Percentiles rank a stretch among this genome's conserved stretches.
Conservation (phyloP, 2,113 vertebrate genomes). For the Artemisiospiza belli region DNA sequence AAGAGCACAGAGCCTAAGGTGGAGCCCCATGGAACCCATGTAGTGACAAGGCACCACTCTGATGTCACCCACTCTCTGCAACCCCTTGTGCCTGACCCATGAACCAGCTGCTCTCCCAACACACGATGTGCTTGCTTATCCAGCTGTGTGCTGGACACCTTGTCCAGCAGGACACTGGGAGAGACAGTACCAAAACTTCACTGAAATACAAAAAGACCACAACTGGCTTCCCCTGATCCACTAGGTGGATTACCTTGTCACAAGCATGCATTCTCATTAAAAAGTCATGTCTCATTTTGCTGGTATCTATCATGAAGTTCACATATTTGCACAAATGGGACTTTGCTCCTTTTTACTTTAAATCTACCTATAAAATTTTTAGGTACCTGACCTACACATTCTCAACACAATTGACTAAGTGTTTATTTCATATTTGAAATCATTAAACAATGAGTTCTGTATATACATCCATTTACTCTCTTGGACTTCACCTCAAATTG, state of each 20-base stretch:
- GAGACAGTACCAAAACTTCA: not conserved
- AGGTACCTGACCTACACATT: not conserved
- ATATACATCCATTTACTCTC: not conserved
- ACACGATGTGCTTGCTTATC: not conserved
- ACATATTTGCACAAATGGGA: not conserved
- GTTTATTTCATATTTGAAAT: not conserved
- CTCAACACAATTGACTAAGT: not conserved
- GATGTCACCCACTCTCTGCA: not conserved
- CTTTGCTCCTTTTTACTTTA: not conserved
- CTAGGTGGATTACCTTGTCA: not conserved
- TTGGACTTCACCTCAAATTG: not conserved
- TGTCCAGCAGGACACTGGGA: not conserved
- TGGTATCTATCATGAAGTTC: not conserved
- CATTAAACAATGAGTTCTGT: not conserved
- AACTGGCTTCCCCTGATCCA: not conserved
- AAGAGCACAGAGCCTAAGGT: not conserved
- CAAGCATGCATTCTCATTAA: not conserved
- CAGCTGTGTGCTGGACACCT: not conserved
- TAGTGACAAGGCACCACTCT: not conserved
- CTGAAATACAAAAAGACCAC: not conserved
- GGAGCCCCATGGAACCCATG: not conserved
- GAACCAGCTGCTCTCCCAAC: not conserved
- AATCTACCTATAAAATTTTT: not conserved
- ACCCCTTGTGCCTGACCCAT: not conserved
- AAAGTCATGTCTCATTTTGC: not conserved